Evolutionary conservation across 2,888 invertebrate species (phyloP), one percentile per base, ranked within the genome.

Genomic region (Harpalus rufipes): DNA sequence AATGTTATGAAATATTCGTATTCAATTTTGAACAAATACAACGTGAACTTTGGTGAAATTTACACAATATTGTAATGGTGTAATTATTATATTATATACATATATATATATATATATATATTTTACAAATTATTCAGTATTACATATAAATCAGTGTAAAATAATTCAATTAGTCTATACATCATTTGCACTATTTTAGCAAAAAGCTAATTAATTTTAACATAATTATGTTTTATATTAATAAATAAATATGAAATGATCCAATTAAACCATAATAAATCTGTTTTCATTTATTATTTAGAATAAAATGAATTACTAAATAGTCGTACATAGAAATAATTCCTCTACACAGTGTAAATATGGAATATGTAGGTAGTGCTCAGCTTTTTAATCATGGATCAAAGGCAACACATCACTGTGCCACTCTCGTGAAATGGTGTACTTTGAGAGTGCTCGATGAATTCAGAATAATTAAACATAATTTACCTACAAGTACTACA

Each of bases 391-490:
- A 51, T 51, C 2, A 51, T 51, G 5, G 59, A 59, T 59, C 16
- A 59, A 59, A 59, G 16, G n/a, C n/a, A 14, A 16, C 59, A 59
- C 59, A 59, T 59, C 16, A 59, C 7, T 7, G 59, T 59, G 59
- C 59, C 59, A 16, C 59, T 16, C 18, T 16, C 16, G 14, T 59
- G 59, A 14, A 59, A 59, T 59, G 14, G 16, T 59, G 59, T 16
- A 5, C 44, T 59, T 59, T 14, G 14, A 14, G 16, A 59, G 59
- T 59, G 59, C 59, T 59, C 59, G 59, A 59, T 59, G 59, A 59
- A 59, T 59, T 59, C n/a, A 59, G 59, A 59, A 59, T 59, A 59
- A 59, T 59, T 59, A 59, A 59, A 59, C 18, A 59, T 59, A 59
- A 59, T 59, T 59, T 59, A 32, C 7, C 16, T 59, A 59, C 59